Evolutionary conservation across 2,888 invertebrate species (phyloP).

Genomic region (Rhorus exstirpatorius): DNA sequence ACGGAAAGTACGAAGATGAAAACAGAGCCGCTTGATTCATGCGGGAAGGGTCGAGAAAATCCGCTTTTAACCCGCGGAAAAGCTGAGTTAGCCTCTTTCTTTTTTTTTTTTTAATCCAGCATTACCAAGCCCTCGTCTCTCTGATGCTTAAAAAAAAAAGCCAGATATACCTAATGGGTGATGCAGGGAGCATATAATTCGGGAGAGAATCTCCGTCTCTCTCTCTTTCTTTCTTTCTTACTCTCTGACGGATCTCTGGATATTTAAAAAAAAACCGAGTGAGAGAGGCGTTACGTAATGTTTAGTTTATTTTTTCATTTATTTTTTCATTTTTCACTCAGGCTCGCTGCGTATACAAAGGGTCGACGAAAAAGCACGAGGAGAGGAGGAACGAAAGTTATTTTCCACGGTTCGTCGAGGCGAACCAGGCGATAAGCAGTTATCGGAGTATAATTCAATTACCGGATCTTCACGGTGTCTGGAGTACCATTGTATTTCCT

Average conservation of each 20-base stretch:
- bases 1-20: neutral
- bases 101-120: conserved; percentile 23
- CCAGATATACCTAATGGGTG: neutral
- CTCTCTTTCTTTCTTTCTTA: no score
- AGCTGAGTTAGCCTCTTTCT: conserved; percentile 49
- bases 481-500: conserved; percentile 80
- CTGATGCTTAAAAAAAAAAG: neutral
- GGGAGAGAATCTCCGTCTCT: no score
- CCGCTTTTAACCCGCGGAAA: conserved; percentile 20
- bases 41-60: neutral
- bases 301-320: conserved; percentile 16
- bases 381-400: conserved; percentile 67
- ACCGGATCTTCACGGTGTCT: conserved; percentile 81
- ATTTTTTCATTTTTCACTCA: conserved; percentile 11
- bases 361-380: conserved; percentile 37
- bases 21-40: neutral
- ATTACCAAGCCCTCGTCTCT: conserved; percentile 1
- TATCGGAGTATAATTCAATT: conserved; percentile 85
- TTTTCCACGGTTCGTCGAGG: conserved; percentile 68
- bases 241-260: conserved; percentile 4
- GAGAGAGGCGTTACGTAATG: conserved; percentile 26
- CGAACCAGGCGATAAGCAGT: conserved; percentile 77
- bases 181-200: conserved; percentile 19
- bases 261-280: conserved; percentile 37
- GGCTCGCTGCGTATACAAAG: conserved; percentile 2